phyloP scores from a whole-genome alignment of 1,140 invertebrate genomes.

The Dicyema japonicum region DNA sequence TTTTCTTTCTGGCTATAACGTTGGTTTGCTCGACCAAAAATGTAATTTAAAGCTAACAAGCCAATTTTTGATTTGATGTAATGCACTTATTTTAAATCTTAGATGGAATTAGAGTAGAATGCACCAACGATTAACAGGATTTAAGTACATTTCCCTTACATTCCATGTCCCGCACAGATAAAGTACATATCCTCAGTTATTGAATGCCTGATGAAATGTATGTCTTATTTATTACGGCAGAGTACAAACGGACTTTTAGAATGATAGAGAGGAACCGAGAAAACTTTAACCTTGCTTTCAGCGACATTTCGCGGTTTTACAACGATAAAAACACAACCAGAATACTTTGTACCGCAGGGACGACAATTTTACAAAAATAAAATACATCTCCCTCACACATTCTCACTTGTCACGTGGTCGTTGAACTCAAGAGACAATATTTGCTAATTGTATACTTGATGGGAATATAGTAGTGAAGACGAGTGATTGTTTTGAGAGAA shows the following conservation, averaged over 20 bases:
- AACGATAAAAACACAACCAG: constrained; percentile 11
- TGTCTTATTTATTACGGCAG: constrained; percentile 11
- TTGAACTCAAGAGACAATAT: constrained; percentile 24
- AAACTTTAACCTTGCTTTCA: constrained; percentile 68
- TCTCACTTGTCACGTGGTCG: constrained; percentile 22
- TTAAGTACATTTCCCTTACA: constrained; percentile 64
- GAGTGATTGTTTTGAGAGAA: constrained; percentile 68
- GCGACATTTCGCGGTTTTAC: constrained; percentile 63
- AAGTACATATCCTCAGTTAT: constrained; percentile 67
- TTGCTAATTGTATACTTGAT: background rate
- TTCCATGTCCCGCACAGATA: constrained; percentile 60
- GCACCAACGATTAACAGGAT: no score
- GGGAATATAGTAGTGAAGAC: background rate
- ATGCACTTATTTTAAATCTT: no score
- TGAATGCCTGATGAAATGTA: constrained; percentile 42
- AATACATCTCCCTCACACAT: constrained; percentile 46
- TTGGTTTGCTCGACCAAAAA: no score
- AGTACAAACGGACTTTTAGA: constrained; percentile 59
- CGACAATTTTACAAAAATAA: constrained; percentile 38
- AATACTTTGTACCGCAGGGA: background rate
- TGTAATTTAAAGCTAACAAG: no score
- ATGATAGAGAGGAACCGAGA: constrained; percentile 78
- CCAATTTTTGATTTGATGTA: no score
- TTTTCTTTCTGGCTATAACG: no score
- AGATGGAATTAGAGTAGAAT: no score